These are phyloP conservation scores for Phalangium opilio DNA, from an alignment of 2,888 invertebrate genomes.

Conservation along the genomic window DNA sequence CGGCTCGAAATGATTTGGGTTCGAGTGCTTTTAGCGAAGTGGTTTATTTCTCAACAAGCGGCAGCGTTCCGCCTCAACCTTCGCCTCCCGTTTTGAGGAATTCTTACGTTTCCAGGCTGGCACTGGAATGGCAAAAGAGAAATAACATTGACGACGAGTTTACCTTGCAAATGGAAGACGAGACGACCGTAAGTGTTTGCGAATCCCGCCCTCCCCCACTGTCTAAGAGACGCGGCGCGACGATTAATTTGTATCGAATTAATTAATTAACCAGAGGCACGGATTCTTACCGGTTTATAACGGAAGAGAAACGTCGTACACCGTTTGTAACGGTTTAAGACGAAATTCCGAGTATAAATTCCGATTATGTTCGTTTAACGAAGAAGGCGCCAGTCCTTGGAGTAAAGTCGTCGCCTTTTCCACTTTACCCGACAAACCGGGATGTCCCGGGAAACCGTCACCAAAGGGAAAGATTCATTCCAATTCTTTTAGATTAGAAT, in stretches of 20 bases:
- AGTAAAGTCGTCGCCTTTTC: constrained; percentile 59
- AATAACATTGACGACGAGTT: constrained; percentile 58
- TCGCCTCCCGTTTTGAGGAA: constrained; percentile 53
- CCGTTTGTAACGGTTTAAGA: constrained; percentile 49
- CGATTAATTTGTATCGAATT: too few species aligned
- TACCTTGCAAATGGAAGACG: constrained; percentile 62
- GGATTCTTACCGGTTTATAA: constrained; percentile 64
- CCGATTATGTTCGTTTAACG: constrained; percentile 55
- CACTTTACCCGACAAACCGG: constrained; percentile 63
- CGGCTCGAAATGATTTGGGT: constrained; percentile 66
- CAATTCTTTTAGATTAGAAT: constrained; percentile 59
- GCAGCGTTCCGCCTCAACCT: constrained; percentile 62
- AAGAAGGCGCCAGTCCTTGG: constrained; percentile 68
- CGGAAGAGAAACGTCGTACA: constrained; percentile 48
- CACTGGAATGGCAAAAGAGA: constrained; percentile 56
- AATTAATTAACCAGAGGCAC: too few species aligned
- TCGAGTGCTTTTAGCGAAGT: constrained; percentile 31
- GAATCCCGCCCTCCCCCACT: too few species aligned
- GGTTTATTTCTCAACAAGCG: constrained; percentile 46
- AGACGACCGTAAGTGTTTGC: constrained; percentile 26
- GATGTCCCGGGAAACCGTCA: constrained; percentile 55
- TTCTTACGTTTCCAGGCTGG: constrained; percentile 46
- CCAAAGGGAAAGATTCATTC: constrained; percentile 69
- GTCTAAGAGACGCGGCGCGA: too few species aligned
- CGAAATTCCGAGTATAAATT: constrained; percentile 68